Conservation (phyloP, 2,113 vertebrate species). For the Dicentrarchus labrax region DNA sequence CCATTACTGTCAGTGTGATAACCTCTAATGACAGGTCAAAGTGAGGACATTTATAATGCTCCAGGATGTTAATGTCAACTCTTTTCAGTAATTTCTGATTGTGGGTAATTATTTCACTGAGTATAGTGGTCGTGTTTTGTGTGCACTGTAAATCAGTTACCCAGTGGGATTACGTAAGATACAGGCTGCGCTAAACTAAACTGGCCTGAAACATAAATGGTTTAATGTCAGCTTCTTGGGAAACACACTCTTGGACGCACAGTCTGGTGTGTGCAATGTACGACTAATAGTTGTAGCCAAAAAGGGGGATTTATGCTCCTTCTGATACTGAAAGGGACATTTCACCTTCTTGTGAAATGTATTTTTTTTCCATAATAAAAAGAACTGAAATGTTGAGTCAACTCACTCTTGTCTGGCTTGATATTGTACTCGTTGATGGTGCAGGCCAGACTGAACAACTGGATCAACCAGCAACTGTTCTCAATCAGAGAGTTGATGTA, state of each 20-base stretch:
- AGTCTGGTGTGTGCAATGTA: not conserved
- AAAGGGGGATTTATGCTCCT: not conserved
- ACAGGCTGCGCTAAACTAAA: not conserved
- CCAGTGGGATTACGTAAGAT: not conserved
- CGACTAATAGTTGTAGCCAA: too few species aligned
- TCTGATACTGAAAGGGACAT: not conserved
- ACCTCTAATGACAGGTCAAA: not conserved
- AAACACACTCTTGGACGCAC: not conserved
- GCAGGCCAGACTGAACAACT: constrained; percentile 95
- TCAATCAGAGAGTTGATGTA: constrained; percentile 90
- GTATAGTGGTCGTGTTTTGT: not conserved
- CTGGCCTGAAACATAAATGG: not conserved
- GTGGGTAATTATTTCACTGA: not conserved
- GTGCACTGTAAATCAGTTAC: not conserved
- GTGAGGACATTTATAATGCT: not conserved
- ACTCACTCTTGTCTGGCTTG: constrained; percentile 45
- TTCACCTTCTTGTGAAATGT: not conserved
- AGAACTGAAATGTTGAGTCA: not conserved
- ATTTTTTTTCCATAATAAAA: not conserved
- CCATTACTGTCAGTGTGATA: too few species aligned
- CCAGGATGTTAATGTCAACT: not conserved
- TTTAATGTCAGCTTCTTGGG: constrained; percentile 8
- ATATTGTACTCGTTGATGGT: constrained; percentile 95
- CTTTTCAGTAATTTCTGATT: too few species aligned
- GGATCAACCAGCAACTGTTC: constrained; percentile 95